Percentiles rank a stretch among this genome's conserved stretches.
phyloP scores from a whole-genome alignment of 2,113 vertebrate genomes.

The Microtus ochrogaster region DNA sequence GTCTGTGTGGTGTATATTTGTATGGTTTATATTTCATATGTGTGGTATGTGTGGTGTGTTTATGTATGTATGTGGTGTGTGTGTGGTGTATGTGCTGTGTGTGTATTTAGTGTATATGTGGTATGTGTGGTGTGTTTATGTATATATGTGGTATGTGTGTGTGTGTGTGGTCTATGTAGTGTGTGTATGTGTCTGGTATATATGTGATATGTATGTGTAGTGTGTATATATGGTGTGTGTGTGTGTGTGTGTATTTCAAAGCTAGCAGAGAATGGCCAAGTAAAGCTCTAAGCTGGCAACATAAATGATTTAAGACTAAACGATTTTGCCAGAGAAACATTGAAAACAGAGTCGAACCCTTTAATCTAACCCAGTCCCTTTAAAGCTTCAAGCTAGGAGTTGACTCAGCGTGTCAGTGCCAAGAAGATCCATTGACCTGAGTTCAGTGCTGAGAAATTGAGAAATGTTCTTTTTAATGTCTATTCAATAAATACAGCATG shows the following conservation, averaged over 20 bases:
- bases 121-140: background rate
- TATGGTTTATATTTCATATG: background rate
- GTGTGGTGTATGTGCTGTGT: background rate
- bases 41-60: background rate
- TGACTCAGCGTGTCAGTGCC: slow-evolving; percentile 95
- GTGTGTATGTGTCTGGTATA: background rate
- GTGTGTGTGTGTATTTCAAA: slow-evolving; percentile 59
- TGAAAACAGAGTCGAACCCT: slow-evolving; percentile 90
- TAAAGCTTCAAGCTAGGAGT: slow-evolving; percentile 90
- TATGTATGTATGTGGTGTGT: background rate
- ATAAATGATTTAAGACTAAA: slow-evolving; percentile 88
- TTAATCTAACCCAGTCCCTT: slow-evolving; percentile 90
- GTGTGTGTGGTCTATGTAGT: background rate
- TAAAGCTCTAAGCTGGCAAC: slow-evolving; percentile 80
- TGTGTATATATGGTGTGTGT: background rate
- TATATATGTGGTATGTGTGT: background rate
- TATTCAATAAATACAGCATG: slow-evolving; percentile 97
- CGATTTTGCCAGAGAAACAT: slow-evolving; percentile 86
- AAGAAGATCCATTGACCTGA: slow-evolving; percentile 95
- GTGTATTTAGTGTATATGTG: background rate
- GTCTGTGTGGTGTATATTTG: background rate
- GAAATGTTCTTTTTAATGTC: slow-evolving; percentile 97
- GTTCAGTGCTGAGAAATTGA: slow-evolving; percentile 93
- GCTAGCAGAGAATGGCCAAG: slow-evolving; percentile 78
- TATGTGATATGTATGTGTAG: background rate